Evolutionary conservation across 2,888 invertebrate species (phyloP).

Genomic region (Hydroisotoma schaefferi): DNA sequence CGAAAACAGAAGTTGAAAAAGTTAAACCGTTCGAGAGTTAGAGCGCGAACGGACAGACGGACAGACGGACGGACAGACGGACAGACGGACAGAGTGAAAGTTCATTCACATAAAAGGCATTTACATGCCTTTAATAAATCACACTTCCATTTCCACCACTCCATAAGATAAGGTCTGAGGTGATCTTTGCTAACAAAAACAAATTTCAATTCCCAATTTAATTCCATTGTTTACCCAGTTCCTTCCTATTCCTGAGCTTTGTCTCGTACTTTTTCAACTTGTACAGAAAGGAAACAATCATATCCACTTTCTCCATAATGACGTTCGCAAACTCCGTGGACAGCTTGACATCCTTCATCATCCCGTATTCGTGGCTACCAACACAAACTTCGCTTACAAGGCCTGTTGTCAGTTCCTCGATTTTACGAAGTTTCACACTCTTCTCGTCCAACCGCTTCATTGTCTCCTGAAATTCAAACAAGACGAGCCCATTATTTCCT

Average conservation of each 20-base stretch:
- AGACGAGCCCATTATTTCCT: too few species aligned
- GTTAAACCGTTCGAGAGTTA: too few species aligned
- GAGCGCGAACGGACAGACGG: too few species aligned
- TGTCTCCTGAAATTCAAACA: slow-evolving; percentile 25
- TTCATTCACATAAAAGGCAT: too few species aligned
- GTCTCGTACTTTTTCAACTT: slow-evolving; percentile 30
- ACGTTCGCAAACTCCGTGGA: slow-evolving; percentile 34
- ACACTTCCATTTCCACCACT: not conserved
- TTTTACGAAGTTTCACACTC: slow-evolving; percentile 23
- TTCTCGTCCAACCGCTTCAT: slow-evolving; percentile 23
- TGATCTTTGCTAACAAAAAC: too few species aligned
- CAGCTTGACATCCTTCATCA: slow-evolving; percentile 34
- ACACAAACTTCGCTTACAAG: slow-evolving; percentile 31
- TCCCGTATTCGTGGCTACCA: slow-evolving; percentile 24
- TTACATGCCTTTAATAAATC: too few species aligned
- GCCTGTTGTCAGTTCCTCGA: slow-evolving; percentile 35
- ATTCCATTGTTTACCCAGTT: slow-evolving; percentile 2
- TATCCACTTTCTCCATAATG: slow-evolving; percentile 38
- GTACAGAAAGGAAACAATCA: slow-evolving; percentile 39
- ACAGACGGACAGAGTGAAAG: too few species aligned
- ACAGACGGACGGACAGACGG: too few species aligned
- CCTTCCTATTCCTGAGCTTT: slow-evolving; percentile 14
- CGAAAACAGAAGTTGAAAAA: not conserved
- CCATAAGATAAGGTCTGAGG: not conserved
- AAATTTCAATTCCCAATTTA: not conserved